phyloP scores from a whole-genome alignment of 2,888 invertebrate species.

The Lasioglossum morio region DNA sequence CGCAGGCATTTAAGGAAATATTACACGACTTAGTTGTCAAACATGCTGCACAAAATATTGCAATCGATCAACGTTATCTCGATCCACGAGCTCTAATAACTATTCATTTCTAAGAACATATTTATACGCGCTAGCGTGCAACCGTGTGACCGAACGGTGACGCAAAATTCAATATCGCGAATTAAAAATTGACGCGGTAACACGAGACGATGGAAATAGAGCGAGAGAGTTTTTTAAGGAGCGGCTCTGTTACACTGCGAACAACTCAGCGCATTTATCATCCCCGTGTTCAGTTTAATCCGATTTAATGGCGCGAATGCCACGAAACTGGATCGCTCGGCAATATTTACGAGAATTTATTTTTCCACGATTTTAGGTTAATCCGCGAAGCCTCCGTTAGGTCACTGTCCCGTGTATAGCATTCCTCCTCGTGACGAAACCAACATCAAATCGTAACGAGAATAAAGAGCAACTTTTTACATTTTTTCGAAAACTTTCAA shows the following conservation, averaged over 20 bases:
- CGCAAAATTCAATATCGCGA: conserved; percentile 21
- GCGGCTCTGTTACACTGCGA: conserved; percentile 62
- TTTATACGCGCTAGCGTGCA: background rate
- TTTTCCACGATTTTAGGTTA: conserved; percentile 43
- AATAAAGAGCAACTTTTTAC: background rate
- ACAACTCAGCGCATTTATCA: conserved; percentile 62
- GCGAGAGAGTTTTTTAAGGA: conserved; percentile 62
- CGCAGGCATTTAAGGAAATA: background rate
- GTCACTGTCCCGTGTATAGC: conserved; percentile 3
- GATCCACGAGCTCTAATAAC: background rate
- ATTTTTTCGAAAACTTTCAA: background rate
- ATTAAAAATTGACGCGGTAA: conserved; percentile 17
- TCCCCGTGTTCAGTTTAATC: conserved; percentile 60
- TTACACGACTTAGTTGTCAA: conserved; percentile 11
- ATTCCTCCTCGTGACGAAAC: background rate
- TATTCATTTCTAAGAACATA: background rate
- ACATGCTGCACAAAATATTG: background rate
- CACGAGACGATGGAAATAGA: conserved; percentile 39
- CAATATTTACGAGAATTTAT: conserved; percentile 38
- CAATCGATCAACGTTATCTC: conserved; percentile 11
- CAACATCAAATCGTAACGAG: background rate
- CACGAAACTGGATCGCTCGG: conserved; percentile 56
- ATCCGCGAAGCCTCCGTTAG: conserved; percentile 22
- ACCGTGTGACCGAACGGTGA: background rate
- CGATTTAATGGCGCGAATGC: conserved; percentile 41